Conservation (phyloP, 2,797 vertebrate genomes). For the Eremophila alpestris region DNA sequence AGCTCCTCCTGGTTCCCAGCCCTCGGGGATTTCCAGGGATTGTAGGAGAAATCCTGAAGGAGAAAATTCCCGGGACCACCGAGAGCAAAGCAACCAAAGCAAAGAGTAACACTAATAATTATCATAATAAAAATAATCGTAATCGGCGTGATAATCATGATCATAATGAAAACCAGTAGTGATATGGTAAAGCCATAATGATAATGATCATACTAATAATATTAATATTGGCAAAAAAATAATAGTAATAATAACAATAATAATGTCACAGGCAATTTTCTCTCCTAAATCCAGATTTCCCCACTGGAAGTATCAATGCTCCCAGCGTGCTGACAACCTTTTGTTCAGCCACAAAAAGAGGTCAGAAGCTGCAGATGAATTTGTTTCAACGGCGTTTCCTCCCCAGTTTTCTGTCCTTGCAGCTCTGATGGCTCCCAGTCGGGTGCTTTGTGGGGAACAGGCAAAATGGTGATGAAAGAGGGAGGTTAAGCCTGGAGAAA, state of each 20-base stretch:
- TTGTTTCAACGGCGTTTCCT: fast-evolving
- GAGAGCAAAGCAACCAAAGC: background rate
- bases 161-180: background rate
- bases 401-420: background rate
- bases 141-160: background rate
- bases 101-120: background rate
- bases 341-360: background rate
- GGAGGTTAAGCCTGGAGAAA: background rate
- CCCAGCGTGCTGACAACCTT: background rate
- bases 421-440: background rate
- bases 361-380: background rate
- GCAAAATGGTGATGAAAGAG: background rate
- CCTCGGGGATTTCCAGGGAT: fast-evolving
- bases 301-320: background rate
- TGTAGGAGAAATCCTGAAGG: background rate
- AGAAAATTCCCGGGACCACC: background rate
- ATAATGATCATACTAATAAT: background rate
- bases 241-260: background rate
- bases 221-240: background rate
- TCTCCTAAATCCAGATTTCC: background rate
- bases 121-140: background rate
- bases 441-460: background rate
- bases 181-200: background rate
- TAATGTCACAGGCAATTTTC: background rate
- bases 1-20: background rate